Evolutionary conservation across 1,140 invertebrate genomes (phyloP), one percentile per base, ranked within the genome.

Genomic region (Vanessa tameamea): DNA sequence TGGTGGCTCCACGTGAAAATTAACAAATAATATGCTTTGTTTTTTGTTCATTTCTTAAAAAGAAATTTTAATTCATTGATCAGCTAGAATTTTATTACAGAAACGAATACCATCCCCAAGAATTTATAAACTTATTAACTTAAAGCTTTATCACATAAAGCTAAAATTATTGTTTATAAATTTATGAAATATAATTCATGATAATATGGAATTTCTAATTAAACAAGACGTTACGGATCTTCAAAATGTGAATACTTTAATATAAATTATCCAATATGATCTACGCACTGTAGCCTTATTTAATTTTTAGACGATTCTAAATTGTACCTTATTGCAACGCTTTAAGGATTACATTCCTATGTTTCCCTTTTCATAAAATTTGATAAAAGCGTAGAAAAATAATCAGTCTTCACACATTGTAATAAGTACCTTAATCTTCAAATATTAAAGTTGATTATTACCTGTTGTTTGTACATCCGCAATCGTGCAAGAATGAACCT

Each of bases 401-500:
- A 26, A 57, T 57, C 16, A 57, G 53, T 9, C 53, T n/a, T 57
- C 20, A 16, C 53, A 57, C 53, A 57, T 57, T 57, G 53, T 57
- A 57, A 57, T 57, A 57, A 57, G 53, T 57, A 57, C 53, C 20
- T 20, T 57, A 57, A 57, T 57, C 53, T 57, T 57, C 6, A 23
- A 23, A 61, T 61, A 61, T 61, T 61, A 61, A 57, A 47, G 66
- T n/a, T 47, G 8, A 69, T 78, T 81, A 81, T 83, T 78, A 80
- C 78, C 75, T 73, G 73, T 57, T 73, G 79, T 73, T 77, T 80
- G 76, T 78, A 73, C 69, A 75, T 47, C 50, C 9, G 0, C 9
- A 14, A n/a, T 57, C 14, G 31, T n/a, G 15, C 75, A 68, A 80
- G 77, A 77, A 65, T 47, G 13, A 66, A 77, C 78, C 64, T 69